Evolutionary conservation across 1,140 invertebrate species (phyloP).

Genomic region (Nasonia longicornis): DNA sequence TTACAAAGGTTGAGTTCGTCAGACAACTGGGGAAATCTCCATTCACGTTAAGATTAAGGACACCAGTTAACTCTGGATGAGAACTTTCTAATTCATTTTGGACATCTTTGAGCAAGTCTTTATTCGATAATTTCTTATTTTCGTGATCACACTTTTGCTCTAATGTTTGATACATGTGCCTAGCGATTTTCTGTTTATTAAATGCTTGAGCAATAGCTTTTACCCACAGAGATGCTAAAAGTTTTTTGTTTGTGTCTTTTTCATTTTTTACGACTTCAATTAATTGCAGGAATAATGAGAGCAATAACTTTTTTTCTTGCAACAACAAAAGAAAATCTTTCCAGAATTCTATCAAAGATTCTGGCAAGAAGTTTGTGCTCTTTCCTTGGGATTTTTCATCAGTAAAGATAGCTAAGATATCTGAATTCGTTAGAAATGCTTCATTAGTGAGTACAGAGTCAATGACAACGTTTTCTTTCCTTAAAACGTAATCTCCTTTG

Average conservation of each 20-base stretch:
- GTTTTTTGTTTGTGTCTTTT: conserved; percentile 59
- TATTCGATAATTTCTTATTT: conserved; percentile 46
- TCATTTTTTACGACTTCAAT: conserved; percentile 64
- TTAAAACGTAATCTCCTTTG: conserved; percentile 49
- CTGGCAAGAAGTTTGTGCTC: conserved; percentile 51
- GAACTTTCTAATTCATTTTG: conserved; percentile 48
- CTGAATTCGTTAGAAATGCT: conserved; percentile 57
- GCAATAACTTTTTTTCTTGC: conserved; percentile 68
- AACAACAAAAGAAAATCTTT: conserved; percentile 68
- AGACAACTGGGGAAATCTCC: conserved; percentile 53
- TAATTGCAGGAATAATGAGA: conserved; percentile 67
- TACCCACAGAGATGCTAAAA: conserved; percentile 71
- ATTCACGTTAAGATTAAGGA: conserved; percentile 53
- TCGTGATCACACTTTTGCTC: conserved; percentile 52
- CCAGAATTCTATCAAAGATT: conserved; percentile 66
- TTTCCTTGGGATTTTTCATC: conserved; percentile 24
- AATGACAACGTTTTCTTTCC: conserved; percentile 53
- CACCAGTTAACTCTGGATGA: conserved; percentile 52
- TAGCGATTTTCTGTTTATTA: conserved; percentile 63
- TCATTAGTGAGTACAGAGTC: conserved; percentile 56
- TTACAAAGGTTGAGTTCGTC: conserved; percentile 54
- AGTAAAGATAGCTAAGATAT: conserved; percentile 57
- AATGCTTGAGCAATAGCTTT: conserved; percentile 68
- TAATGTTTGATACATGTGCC: conserved; percentile 55
- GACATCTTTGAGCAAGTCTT: conserved; percentile 49